Evolutionary conservation across 1,140 invertebrate species (phyloP).

Genomic region (Drosophila varians): DNA sequence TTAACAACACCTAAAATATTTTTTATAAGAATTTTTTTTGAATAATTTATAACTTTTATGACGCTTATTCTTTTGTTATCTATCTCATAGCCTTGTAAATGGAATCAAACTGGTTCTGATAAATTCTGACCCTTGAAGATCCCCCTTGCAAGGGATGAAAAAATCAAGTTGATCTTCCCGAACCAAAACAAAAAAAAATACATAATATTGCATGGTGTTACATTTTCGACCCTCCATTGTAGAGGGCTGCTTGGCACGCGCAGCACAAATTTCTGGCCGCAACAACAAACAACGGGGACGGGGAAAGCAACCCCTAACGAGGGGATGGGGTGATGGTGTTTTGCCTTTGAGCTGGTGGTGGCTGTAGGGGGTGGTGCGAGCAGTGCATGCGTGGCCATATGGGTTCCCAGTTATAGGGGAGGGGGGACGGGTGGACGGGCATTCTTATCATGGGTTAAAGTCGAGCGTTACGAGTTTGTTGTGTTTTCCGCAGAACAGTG

Average conservation of each 20-base stretch:
- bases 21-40: no score
- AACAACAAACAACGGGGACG: no score
- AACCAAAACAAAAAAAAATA: not conserved
- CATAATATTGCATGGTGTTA: not conserved
- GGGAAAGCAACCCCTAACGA: constrained; percentile 27
- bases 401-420: not conserved
- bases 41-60: no score
- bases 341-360: constrained; percentile 1
- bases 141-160: constrained; percentile 14
- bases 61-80: no score
- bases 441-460: constrained; percentile 9
- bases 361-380: constrained; percentile 47
- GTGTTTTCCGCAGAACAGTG: not conserved
- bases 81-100: not conserved
- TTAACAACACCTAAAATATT: no score
- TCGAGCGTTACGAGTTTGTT: constrained; percentile 53
- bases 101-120: not conserved
- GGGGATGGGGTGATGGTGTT: constrained; percentile 20
- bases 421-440: constrained; percentile 11
- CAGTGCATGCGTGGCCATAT: constrained; percentile 76
- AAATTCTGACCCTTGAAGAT: not conserved
- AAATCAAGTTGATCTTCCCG: constrained; percentile 5
- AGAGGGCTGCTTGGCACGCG: constrained; percentile 46
- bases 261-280: no score
- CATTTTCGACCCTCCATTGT: constrained; percentile 40